Percentiles rank a stretch among this genome's conserved stretches.
Evolutionary conservation across 2,113 vertebrate genomes (phyloP).

Genomic region (cattle (Bos taurus)): ARS-UCD2.0 NC_037329.1:114679501-114680000

Average conservation of each 20-base stretch:
- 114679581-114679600: not conserved
- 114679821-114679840: not conserved
- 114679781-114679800: not conserved
- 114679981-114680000: not conserved
- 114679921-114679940: not conserved
- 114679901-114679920: not conserved
- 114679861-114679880: not conserved
- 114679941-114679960: not conserved
- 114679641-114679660: not conserved
- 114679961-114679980: not conserved
- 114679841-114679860: not conserved
- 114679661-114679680: not conserved
- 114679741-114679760: not conserved
- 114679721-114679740: not conserved
- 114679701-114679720: not conserved
- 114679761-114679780: no score
- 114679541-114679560: not conserved
- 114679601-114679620: not conserved
- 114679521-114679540: not conserved
- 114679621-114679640: not conserved
- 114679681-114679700: not conserved
- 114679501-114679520: not conserved
- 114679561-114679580: not conserved
- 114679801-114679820: not conserved
- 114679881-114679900: not conserved